Evolutionary conservation across 2,113 vertebrate species (phyloP).

Genomic region (Acrocephalus arundinaceus): DNA sequence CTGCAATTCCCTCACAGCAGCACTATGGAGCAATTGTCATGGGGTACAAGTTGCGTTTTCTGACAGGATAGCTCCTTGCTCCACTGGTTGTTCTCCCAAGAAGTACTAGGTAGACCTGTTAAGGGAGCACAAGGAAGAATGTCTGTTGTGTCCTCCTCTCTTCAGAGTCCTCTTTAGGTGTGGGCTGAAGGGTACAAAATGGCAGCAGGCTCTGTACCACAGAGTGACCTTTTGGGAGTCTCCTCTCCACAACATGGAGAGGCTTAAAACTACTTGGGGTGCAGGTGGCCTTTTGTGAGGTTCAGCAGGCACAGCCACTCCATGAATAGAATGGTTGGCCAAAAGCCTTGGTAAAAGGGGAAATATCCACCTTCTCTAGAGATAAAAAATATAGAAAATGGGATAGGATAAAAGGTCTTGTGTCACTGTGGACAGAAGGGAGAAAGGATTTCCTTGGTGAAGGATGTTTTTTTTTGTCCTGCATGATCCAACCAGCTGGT

Average conservation of each 20-base stretch:
- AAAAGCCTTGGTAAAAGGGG: neutral
- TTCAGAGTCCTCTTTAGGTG: neutral
- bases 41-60: neutral
- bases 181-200: neutral
- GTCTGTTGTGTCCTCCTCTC: neutral
- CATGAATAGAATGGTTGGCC: neutral
- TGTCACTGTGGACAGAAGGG: neutral
- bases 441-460: neutral
- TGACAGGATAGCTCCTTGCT: neutral
- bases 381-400: neutral
- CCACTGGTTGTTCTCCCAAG: neutral
- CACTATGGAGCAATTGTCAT: fast-evolving
- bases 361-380: neutral
- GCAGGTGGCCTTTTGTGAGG: neutral
- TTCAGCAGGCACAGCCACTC: neutral
- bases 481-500: neutral
- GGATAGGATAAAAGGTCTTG: neutral
- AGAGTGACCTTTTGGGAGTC: neutral
- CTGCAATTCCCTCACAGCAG: neutral
- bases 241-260: neutral
- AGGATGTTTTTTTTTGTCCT: neutral
- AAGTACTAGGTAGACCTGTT: neutral
- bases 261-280: neutral
- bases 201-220: neutral
- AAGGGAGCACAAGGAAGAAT: neutral